Evolutionary conservation across 1,140 invertebrate genomes (phyloP).

Genomic region (Alviniconcha marisindica): DNA sequence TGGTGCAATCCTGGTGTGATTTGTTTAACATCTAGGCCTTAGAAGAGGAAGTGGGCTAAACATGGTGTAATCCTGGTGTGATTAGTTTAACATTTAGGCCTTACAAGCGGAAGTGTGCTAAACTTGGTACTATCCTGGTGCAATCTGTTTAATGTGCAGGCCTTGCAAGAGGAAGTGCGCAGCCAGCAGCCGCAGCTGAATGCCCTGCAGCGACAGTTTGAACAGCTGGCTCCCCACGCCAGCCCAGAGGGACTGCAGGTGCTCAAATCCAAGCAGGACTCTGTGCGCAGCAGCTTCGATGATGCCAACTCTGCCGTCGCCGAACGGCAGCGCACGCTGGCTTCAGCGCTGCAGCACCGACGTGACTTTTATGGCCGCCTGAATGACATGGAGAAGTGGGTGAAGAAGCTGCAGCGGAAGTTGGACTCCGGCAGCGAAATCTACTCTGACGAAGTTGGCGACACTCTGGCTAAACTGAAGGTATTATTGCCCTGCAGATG

Average conservation of each 20-base stretch:
- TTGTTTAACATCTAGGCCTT: too few species aligned
- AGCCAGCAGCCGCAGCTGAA: constrained; percentile 67
- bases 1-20: too few species aligned
- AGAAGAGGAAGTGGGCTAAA: constrained; percentile 87
- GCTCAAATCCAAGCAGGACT: constrained; percentile 78
- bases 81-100: too few species aligned
- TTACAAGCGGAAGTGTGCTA: too few species aligned
- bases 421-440: constrained; percentile 88
- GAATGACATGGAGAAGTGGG: constrained; percentile 89
- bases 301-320: constrained; percentile 79
- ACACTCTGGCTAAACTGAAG: constrained; percentile 87
- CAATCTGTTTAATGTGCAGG: constrained; percentile 57
- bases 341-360: constrained; percentile 81
- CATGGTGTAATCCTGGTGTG: too few species aligned
- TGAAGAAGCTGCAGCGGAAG: constrained; percentile 85
- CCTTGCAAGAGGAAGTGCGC: constrained; percentile 70
- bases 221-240: constrained; percentile 66
- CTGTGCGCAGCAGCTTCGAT: constrained; percentile 87
- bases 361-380: constrained; percentile 90
- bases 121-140: too few species aligned
- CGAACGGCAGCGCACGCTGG: constrained; percentile 70
- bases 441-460: constrained; percentile 86
- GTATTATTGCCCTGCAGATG: too few species aligned
- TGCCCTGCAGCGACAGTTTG: constrained; percentile 63
- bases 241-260: constrained; percentile 62